Evolutionary conservation across 2,888 invertebrate genomes (phyloP).

Genomic region (Heliconius ethilla): DNA sequence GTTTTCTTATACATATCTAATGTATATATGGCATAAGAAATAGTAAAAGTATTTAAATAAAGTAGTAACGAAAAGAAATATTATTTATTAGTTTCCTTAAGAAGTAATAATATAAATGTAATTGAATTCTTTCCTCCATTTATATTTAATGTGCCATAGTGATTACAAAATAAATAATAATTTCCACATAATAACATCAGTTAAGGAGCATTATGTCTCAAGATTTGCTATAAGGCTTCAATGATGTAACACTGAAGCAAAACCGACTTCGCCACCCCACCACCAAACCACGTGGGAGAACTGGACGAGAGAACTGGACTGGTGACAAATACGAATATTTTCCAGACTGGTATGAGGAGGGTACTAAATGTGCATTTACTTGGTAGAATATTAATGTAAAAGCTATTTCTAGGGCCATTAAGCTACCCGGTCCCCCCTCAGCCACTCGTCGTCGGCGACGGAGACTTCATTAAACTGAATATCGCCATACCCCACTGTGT

Average conservation of each 20-base stretch:
- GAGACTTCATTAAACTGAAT: constrained; percentile 44
- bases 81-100: too few relatives aligned
- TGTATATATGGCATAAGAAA: too few relatives aligned
- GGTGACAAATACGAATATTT: constrained; percentile 60
- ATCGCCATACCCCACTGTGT: constrained; percentile 30
- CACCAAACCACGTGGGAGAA: constrained; percentile 70
- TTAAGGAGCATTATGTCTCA: background rate
- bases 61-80: too few relatives aligned
- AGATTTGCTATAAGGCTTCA: constrained; percentile 1
- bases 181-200: background rate
- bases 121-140: background rate
- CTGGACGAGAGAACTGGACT: constrained; percentile 70
- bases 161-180: background rate
- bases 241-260: constrained; percentile 49
- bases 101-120: background rate
- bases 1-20: too few relatives aligned
- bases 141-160: background rate
- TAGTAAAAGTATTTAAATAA: too few relatives aligned
- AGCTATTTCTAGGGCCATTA: constrained; percentile 63
- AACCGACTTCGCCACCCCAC: constrained; percentile 51
- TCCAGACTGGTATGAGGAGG: constrained; percentile 46
- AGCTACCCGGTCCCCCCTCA: constrained; percentile 43
- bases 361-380: constrained; percentile 59
- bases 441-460: constrained; percentile 32
- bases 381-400: constrained; percentile 62